A percentile compares a stretch with the other conserved stretches of the same genome.
Evolutionary conservation across 1,140 invertebrate genomes (phyloP).

Genomic region (Chlorops oryzae): DNA sequence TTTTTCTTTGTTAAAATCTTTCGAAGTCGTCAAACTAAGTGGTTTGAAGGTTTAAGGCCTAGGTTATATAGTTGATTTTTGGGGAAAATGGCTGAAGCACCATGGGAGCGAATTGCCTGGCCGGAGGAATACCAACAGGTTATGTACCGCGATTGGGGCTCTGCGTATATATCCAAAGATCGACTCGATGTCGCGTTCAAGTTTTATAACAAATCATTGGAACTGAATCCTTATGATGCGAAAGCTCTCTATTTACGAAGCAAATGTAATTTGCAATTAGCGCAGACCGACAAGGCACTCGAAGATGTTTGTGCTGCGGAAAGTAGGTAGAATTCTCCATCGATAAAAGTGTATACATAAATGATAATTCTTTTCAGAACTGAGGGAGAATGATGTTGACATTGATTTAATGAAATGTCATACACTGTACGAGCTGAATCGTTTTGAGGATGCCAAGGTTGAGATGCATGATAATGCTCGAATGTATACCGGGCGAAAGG

Average conservation of each 20-base stretch:
- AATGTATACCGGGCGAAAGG: constrained; percentile 17
- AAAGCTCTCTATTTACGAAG: constrained; percentile 33
- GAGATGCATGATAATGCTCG: constrained; percentile 23
- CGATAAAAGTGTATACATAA: no score
- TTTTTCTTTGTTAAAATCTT: no score
- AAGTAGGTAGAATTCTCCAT: constrained; percentile 20
- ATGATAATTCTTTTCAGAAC: background rate
- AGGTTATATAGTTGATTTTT: no score
- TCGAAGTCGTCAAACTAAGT: no score
- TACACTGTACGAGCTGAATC: constrained; percentile 31
- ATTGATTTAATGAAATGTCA: constrained; percentile 25
- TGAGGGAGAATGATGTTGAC: background rate
- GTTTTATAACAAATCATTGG: constrained; percentile 32
- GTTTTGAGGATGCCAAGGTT: constrained; percentile 33
- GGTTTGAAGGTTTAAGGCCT: no score
- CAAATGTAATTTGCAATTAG: constrained; percentile 30
- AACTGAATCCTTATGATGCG: constrained; percentile 21
- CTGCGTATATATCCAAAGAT: constrained; percentile 31
- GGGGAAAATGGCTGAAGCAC: constrained; percentile 13
- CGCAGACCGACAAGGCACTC: constrained; percentile 28
- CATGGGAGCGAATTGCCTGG: constrained; percentile 34
- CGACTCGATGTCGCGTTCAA: constrained; percentile 31
- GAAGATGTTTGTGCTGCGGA: constrained; percentile 23
- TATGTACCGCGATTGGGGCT: constrained; percentile 36
- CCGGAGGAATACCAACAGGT: constrained; percentile 24